Base-by-base conservation (phyloP, 92 coral and sea anemone genomes). In the Palythoa heliodiscus region DNA sequence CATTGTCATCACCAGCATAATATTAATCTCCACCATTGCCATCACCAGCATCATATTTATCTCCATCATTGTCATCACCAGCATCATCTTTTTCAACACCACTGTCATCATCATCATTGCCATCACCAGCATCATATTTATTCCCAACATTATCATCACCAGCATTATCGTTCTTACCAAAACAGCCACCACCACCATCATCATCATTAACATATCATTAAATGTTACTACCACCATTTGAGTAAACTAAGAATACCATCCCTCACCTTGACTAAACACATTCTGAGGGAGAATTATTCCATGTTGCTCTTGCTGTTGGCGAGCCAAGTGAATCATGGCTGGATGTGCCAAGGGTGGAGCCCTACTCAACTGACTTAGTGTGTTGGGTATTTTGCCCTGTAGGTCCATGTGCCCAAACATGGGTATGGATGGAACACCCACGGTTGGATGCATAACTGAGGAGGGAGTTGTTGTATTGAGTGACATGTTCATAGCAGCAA, bases 181-280 rank as follows among this genome's bases (percentile, higher is more conserved):
- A 5, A 43, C 50, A 4, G 7, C n/a, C 64, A 58, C 17, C n/a
- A 15, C 20, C 19, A 58, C 14, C 64, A 15, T 14, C 76, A 38
- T 14, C 20, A 37, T 20, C 52, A 15, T 3, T 53, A 72, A 14
- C 25, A 19, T 19, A n/a, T 4, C 35, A 11, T 67, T 0, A 10
- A 11, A 2, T 22, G 25, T 17, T 57, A 50, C 10, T 8, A 12
- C 11, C 20, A 7, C 7, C 6, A 22, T 11, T 7, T 17, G 39
- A 12, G 40, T 37, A 78, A 37, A 61, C 5, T 37, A 35, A 2
- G 4, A 4, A 57, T 61, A 13, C 24, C 16, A 16, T 10, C 19
- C 73, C 92, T 50, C 82, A 93, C 97, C 97, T 93, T 88, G 97
- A 86, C 89, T 93, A 40, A 86, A 93, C 20, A 88, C 93, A 86